These are phyloP conservation scores for Tenthredo livida DNA, from an alignment of 2,888 invertebrate species.

Conservation along the genomic window DNA sequence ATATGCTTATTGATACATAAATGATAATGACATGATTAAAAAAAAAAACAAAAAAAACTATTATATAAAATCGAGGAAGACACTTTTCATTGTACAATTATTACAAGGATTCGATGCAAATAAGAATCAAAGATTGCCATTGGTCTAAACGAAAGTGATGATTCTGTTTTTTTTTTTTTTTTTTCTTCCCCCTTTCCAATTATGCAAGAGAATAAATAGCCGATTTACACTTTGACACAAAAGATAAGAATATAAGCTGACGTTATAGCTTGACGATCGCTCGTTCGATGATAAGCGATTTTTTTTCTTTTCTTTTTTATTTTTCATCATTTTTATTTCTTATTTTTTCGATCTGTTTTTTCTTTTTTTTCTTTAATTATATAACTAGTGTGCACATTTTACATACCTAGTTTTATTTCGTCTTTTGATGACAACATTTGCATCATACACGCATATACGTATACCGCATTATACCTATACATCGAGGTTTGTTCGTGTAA, in stretches of 20 bases:
- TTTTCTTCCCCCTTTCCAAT: neutral
- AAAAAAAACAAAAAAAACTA: neutral
- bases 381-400: neutral
- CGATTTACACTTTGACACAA: slow-evolving; percentile 14
- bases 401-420: neutral
- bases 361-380: neutral
- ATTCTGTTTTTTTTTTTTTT: neutral
- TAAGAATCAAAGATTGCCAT: neutral
- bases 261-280: neutral
- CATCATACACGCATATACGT: neutral
- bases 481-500: neutral
- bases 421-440: neutral
- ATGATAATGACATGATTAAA: neutral
- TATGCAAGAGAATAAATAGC: slow-evolving; percentile 15
- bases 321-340: neutral
- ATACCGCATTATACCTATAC: neutral
- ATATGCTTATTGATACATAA: neutral
- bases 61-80: neutral
- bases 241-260: slow-evolving; percentile 24
- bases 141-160: neutral
- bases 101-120: neutral
- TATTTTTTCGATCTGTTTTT: neutral
- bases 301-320: neutral
- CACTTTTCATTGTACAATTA: neutral
- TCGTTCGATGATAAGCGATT: slow-evolving; percentile 21